Evolutionary conservation across 1,140 invertebrate genomes (phyloP).

Genomic region (Diabrotica undecimpunctata): DNA sequence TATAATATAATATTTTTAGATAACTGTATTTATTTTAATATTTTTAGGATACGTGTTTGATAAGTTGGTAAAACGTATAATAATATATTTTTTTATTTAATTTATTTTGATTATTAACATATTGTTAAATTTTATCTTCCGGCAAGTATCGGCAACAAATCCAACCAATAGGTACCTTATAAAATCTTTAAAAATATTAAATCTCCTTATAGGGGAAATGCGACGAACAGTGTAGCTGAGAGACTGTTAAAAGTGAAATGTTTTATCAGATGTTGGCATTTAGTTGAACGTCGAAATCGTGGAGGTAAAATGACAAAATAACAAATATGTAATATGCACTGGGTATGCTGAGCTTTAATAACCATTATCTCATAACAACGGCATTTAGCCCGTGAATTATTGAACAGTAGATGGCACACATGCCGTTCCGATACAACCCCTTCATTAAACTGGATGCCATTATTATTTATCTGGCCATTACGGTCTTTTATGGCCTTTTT

Average conservation of each 20-base stretch:
- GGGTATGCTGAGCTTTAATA: constrained; percentile 34
- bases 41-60: too few species aligned
- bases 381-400: constrained; percentile 38
- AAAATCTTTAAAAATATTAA: too few species aligned
- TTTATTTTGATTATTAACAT: too few species aligned
- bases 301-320: constrained; percentile 32
- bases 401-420: constrained; percentile 35
- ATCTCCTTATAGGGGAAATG: too few species aligned
- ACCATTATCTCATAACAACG: constrained; percentile 39
- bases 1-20: too few species aligned
- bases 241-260: constrained; percentile 7
- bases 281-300: constrained; percentile 10
- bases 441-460: constrained; percentile 21
- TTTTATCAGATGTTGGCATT: constrained; percentile 17
- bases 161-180: too few species aligned
- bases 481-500: constrained; percentile 17
- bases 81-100: too few species aligned
- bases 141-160: too few species aligned
- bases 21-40: too few species aligned
- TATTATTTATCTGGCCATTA: constrained; percentile 22
- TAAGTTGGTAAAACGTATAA: too few species aligned
- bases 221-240: background rate
- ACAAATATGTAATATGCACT: constrained; percentile 36
- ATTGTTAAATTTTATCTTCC: too few species aligned
- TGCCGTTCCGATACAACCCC: constrained; percentile 26